phyloP scores from a whole-genome alignment of 2,797 vertebrate species.

The Neosilurus mollespiculum region DNA sequence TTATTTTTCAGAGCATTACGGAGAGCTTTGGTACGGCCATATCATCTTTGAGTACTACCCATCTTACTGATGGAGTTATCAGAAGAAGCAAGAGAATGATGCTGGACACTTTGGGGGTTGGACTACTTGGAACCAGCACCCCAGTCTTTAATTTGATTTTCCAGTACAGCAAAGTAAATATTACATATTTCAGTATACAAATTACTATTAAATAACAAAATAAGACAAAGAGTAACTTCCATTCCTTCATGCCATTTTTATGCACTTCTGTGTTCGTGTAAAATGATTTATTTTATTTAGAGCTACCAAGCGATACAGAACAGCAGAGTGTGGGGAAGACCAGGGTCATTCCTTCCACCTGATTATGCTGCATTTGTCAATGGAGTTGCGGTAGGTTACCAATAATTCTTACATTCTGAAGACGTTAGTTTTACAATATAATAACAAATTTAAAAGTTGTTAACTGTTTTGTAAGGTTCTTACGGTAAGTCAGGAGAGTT shows the following conservation, averaged over 20 bases:
- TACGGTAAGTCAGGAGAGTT: too few species aligned
- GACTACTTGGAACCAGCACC: conserved; percentile 82
- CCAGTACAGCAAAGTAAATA: conserved; percentile 82
- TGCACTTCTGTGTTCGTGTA: neutral
- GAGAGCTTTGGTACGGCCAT: conserved; percentile 86
- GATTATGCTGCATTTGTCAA: conserved; percentile 89
- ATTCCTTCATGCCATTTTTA: neutral
- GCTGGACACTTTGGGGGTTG: conserved; percentile 89
- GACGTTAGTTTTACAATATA: neutral
- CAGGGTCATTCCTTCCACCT: conserved; percentile 76
- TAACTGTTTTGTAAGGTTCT: too few species aligned
- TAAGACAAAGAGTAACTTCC: neutral
- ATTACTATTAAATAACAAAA: neutral
- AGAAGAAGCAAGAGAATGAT: conserved; percentile 92
- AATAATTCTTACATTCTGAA: neutral
- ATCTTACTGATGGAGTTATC: conserved; percentile 83
- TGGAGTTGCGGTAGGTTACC: conserved; percentile 84
- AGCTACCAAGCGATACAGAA: conserved; percentile 72
- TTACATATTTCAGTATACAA: neutral
- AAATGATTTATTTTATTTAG: conserved; percentile 67
- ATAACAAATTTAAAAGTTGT: too few species aligned
- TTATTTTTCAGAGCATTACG: conserved; percentile 78
- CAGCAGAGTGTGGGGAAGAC: conserved; percentile 85
- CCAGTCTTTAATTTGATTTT: conserved; percentile 82
- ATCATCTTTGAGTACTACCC: conserved; percentile 72